Percentiles rank a stretch among this genome's conserved stretches.
These are phyloP conservation scores for Sepioteuthis lessoniana DNA, from an alignment of 2,888 invertebrate species.

Conservation along the genomic window DNA sequence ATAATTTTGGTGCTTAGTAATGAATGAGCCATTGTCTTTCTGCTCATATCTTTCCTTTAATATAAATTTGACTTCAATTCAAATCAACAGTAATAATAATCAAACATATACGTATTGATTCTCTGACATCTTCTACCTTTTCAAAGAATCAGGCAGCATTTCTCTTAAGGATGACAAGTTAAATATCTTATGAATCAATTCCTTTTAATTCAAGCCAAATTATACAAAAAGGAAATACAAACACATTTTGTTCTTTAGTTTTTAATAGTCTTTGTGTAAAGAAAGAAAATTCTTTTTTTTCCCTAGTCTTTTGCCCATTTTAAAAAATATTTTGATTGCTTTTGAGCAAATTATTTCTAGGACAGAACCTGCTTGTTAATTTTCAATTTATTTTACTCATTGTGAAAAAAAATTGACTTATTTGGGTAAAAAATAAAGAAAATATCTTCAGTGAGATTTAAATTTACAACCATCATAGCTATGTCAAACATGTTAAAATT, in stretches of 20 bases:
- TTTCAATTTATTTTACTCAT: not conserved
- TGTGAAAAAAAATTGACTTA: not conserved
- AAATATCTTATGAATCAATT: not conserved
- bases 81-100: not conserved
- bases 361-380: not conserved
- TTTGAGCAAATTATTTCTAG: too few relatives aligned
- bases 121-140: not conserved
- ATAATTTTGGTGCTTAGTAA: not conserved
- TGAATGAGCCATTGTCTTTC: too few relatives aligned
- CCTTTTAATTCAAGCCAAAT: not conserved
- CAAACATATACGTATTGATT: not conserved
- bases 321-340: too few relatives aligned
- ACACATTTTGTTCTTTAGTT: not conserved
- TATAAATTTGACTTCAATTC: too few relatives aligned
- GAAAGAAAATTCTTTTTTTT: not conserved
- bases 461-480: not conserved
- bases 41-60: too few relatives aligned
- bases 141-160: not conserved
- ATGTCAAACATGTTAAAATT: not conserved
- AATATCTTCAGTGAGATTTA: not conserved
- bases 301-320: too few relatives aligned
- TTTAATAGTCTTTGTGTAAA: not conserved
- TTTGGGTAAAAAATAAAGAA: not conserved
- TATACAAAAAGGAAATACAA: not conserved
- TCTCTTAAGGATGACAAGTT: not conserved